Base-by-base conservation (phyloP, 1,140 invertebrate species). In the Tribolium madens region DNA sequence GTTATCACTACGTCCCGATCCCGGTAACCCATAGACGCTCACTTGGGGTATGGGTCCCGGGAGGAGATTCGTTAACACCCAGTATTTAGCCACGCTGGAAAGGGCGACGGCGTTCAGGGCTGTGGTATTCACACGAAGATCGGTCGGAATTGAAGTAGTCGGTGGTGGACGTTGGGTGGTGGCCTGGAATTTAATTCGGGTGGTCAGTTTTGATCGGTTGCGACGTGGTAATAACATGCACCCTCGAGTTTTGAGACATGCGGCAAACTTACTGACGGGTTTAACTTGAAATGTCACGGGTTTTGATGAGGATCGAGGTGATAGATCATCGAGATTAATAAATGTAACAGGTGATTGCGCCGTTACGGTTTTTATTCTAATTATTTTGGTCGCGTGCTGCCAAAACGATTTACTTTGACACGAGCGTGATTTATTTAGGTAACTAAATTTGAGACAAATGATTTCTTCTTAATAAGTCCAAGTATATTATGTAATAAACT, bases 1-100 rank as follows among this genome's bases (percentile, higher is more conserved):
- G 52, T 82, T 83, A 85, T 90, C 89, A 78, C 87, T 86, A 47
- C 87, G 84, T 3, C 87, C 81, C n/a, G 86, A 75, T 52, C 87
- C 88, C n/a, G 89, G 88, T 52, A 90, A 80, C 6, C 89, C 89
- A 81, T 90, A 90, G 18, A 90, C 88, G n/a, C 89, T 89, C 17
- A 91, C 90, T 86, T 91, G 90, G 33, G 90, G 89, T 81, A 91
- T 86, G 6, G 89, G 89, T 18, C 89, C 89, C 14, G 90, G 90
- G 81, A 91, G 88, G 60, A 91, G 84, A 86, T 91, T 91, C 68
- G 90, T 91, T 83, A 91, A 87, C 78, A 91, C 90, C 90, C 90
- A 91, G 82, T 91, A 91, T 83, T 91, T 91, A 31, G 90, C 90
- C 64, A 91, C 89, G 85, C 88, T 90, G 72, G 89, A 89, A 83